Evolutionary conservation across 2,888 invertebrate genomes (phyloP).

Genomic region (Noctua fimbriata): DNA sequence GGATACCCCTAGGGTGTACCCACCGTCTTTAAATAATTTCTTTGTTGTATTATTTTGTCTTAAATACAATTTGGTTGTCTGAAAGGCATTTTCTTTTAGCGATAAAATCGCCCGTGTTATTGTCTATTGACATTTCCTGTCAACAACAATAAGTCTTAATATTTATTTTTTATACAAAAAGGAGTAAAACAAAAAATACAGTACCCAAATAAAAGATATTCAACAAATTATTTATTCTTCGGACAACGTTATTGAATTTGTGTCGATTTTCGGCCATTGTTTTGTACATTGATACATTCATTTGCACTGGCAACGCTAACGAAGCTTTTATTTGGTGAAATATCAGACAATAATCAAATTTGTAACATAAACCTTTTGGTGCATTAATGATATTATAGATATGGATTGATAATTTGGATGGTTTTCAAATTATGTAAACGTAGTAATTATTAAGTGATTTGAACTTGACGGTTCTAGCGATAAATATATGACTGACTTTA

Average conservation of each 20-base stretch:
- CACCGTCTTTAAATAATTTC: background rate
- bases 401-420: background rate
- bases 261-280: conserved; percentile 2
- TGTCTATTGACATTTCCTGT: background rate
- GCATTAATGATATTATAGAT: background rate
- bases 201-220: background rate
- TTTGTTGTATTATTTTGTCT: background rate
- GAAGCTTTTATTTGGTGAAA: conserved; percentile 23
- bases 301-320: conserved; percentile 16
- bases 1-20: background rate
- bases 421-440: background rate
- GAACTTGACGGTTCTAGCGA: background rate
- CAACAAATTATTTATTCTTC: background rate
- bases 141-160: background rate
- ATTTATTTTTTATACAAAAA: background rate
- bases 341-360: background rate
- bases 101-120: background rate
- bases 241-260: background rate
- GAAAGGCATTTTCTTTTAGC: background rate
- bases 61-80: background rate
- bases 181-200: background rate
- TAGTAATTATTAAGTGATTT: background rate
- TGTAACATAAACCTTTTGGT: background rate
- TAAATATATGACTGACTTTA: background rate
- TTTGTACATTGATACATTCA: too few relatives aligned